Conservation (phyloP, 1,140 invertebrate genomes). For the Capitella teleta region DNA sequence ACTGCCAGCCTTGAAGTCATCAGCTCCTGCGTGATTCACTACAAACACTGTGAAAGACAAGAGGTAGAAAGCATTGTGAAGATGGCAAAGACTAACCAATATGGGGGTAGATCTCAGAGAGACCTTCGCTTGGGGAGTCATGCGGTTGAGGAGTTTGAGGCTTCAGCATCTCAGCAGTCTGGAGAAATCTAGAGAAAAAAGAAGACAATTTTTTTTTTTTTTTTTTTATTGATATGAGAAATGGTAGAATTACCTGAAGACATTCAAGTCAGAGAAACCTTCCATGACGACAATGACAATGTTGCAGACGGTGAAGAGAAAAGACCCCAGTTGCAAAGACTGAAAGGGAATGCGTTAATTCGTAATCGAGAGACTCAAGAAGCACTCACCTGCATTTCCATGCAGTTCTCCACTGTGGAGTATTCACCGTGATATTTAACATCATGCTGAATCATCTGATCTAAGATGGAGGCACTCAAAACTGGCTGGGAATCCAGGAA, state of each 20-base stretch:
- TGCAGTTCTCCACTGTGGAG: constrained; percentile 51
- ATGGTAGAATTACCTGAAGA: constrained; percentile 47
- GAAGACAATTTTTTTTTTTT: background rate
- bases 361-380: background rate
- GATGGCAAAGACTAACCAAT: constrained; percentile 16
- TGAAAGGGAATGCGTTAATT: constrained; percentile 27
- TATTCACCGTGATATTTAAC: constrained; percentile 50
- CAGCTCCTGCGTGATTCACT: constrained; percentile 59
- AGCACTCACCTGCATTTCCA: constrained; percentile 48
- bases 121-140: constrained; percentile 44
- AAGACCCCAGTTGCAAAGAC: constrained; percentile 66
- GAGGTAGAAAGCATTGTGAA: background rate
- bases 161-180: constrained; percentile 76
- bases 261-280: constrained; percentile 67
- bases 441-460: constrained; percentile 46
- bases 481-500: constrained; percentile 52
- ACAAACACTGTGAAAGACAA: constrained; percentile 47
- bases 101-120: constrained; percentile 21
- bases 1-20: constrained; percentile 56
- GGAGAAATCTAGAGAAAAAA: constrained; percentile 48
- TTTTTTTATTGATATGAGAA: background rate
- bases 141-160: constrained; percentile 49
- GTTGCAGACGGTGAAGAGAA: constrained; percentile 79
- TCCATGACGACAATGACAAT: constrained; percentile 74
- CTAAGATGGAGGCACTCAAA: constrained; percentile 53